A percentile compares a stretch with the other conserved stretches of the same genome.
phyloP scores from a whole-genome alignment of 1,140 invertebrate species.

The Leptinotarsa lineolata region DNA sequence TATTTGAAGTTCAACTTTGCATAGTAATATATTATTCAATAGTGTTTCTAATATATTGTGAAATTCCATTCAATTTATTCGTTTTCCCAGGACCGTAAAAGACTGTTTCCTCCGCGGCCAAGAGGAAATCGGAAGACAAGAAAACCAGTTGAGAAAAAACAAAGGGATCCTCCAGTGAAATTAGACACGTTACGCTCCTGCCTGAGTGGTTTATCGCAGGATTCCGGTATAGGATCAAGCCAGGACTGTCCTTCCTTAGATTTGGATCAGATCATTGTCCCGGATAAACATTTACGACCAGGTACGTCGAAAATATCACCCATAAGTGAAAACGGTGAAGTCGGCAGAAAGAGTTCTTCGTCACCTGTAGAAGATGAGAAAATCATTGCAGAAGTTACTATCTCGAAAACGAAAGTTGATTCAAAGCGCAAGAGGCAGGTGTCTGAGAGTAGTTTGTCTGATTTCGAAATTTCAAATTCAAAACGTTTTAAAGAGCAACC shows the following conservation, averaged over 20 bases:
- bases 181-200: slow-evolving; percentile 46
- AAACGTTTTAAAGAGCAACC: slow-evolving; percentile 13
- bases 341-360: background rate
- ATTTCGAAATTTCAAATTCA: slow-evolving; percentile 39
- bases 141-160: slow-evolving; percentile 20
- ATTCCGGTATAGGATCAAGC: slow-evolving; percentile 46
- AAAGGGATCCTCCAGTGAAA: slow-evolving; percentile 37
- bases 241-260: slow-evolving; percentile 44
- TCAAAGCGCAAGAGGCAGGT: slow-evolving; percentile 37
- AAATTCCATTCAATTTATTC: background rate
- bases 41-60: no score
- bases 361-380: background rate
- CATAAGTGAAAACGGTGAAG: slow-evolving; percentile 2
- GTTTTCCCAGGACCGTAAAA: slow-evolving; percentile 63
- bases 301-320: slow-evolving; percentile 16
- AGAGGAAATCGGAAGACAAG: slow-evolving; percentile 53
- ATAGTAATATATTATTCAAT: no score
- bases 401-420: background rate
- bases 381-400: background rate
- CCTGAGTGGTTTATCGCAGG: slow-evolving; percentile 45
- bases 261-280: slow-evolving; percentile 47
- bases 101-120: slow-evolving; percentile 67
- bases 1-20: no score
- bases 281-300: slow-evolving; percentile 38
- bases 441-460: slow-evolving; percentile 46